phyloP scores from a whole-genome alignment of 2,888 invertebrate genomes.

The Scaptomyza parva region DNA sequence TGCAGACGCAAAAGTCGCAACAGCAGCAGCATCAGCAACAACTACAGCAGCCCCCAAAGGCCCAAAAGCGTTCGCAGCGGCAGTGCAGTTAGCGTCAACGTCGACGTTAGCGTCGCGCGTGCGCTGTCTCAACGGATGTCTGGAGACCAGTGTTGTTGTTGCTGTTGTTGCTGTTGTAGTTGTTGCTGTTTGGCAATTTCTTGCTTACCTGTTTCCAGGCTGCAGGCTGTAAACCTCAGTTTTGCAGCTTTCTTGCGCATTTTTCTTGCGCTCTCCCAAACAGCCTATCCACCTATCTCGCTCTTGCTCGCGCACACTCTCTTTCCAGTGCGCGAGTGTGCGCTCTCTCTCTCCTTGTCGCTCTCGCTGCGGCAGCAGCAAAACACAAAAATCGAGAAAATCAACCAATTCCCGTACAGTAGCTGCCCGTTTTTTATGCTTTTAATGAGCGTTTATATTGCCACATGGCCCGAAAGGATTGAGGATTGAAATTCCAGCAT shows the following conservation, averaged over 20 bases:
- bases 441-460: slow-evolving; percentile 81
- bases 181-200: slow-evolving; percentile 40
- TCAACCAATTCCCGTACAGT: slow-evolving; percentile 79
- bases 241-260: slow-evolving; percentile 68
- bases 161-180: slow-evolving; percentile 22
- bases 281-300: slow-evolving; percentile 14
- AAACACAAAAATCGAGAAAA: slow-evolving; percentile 77
- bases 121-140: slow-evolving; percentile 79
- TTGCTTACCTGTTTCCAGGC: slow-evolving; percentile 73
- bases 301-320: slow-evolving; percentile 6
- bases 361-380: slow-evolving; percentile 11
- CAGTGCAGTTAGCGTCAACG: slow-evolving; percentile 19
- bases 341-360: slow-evolving; percentile 19
- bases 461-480: slow-evolving; percentile 35
- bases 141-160: slow-evolving; percentile 49
- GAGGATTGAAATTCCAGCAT: slow-evolving; percentile 38
- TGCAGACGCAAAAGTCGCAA: slow-evolving; percentile 27
- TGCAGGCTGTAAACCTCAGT: slow-evolving; percentile 56
- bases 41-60: slow-evolving; percentile 40
- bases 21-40: slow-evolving; percentile 12
- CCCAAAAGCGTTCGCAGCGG: slow-evolving; percentile 39
- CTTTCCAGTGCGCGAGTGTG: slow-evolving; percentile 4
- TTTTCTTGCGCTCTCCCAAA: slow-evolving; percentile 47
- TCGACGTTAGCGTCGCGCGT: slow-evolving; percentile 75
- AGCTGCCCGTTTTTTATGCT: slow-evolving; percentile 76